Conservation (phyloP, 2,888 invertebrate genomes). For the Zygaena filipendulae region DNA sequence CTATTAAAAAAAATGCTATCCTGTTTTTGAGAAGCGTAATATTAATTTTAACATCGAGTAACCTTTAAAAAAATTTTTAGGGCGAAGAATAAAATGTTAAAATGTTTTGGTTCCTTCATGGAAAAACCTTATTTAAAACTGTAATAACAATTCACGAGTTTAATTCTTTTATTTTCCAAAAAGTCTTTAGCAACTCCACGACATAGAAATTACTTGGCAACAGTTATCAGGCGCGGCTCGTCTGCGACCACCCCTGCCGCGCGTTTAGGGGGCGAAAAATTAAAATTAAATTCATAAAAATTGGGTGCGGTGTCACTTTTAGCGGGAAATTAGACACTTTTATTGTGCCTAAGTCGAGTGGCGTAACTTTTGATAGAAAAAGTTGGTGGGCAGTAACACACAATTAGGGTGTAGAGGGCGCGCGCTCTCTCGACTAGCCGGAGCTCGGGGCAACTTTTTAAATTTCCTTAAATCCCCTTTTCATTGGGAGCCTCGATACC, state of each 20-base stretch:
- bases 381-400: constrained; percentile 50
- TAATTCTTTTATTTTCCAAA: constrained; percentile 18
- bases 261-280: constrained; percentile 20
- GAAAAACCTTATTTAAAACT: no score
- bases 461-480: constrained; percentile 27
- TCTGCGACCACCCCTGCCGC: no score
- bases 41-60: no score
- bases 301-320: constrained; percentile 42
- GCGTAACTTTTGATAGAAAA: constrained; percentile 60
- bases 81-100: no score
- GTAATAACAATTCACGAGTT: no score
- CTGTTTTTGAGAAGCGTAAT: no score
- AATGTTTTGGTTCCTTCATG: no score
- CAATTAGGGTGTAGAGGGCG: constrained; percentile 42
- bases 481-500: constrained; percentile 23
- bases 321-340: constrained; percentile 54
- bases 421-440: constrained; percentile 34
- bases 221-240: no score
- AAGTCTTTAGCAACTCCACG: constrained; percentile 9
- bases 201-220: no score
- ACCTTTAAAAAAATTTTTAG: no score
- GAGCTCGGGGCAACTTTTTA: constrained; percentile 42
- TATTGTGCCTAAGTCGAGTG: constrained; percentile 34
- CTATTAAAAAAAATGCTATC: no score
- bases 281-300: constrained; percentile 41